phyloP scores from a whole-genome alignment of 2,888 invertebrate species.

The Spodoptera exigua region DNA sequence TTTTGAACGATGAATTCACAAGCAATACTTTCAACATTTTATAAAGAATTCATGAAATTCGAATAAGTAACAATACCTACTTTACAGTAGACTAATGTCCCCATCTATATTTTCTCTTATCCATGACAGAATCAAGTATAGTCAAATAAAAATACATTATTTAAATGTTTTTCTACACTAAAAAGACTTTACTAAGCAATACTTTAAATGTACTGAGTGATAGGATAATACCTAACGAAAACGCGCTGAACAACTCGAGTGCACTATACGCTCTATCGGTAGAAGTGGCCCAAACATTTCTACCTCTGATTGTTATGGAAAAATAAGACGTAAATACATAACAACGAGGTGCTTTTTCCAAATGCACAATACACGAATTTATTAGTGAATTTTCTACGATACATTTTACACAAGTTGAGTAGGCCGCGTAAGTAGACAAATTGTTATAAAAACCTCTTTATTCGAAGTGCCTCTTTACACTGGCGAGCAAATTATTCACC shows the following conservation, averaged over 20 bases:
- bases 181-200: background rate
- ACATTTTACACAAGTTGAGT: constrained; percentile 78
- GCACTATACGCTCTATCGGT: constrained; percentile 1
- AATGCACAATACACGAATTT: constrained; percentile 83
- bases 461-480: constrained; percentile 66
- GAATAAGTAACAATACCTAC: no score
- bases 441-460: constrained; percentile 58
- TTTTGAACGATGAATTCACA: constrained; percentile 17
- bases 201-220: background rate
- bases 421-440: constrained; percentile 60
- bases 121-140: constrained; percentile 13
- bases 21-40: constrained; percentile 18
- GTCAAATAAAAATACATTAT: background rate
- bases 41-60: background rate
- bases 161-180: constrained; percentile 26
- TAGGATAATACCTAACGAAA: no score
- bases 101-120: background rate
- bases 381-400: constrained; percentile 77
- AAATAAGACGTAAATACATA: constrained; percentile 27
- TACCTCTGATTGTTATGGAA: background rate
- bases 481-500: constrained; percentile 40
- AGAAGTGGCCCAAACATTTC: background rate
- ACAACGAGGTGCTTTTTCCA: constrained; percentile 67
- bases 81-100: background rate
- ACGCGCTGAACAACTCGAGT: constrained; percentile 1